Conservation (phyloP, 2,797 vertebrate genomes). For the Darevskia nairensis region DNA sequence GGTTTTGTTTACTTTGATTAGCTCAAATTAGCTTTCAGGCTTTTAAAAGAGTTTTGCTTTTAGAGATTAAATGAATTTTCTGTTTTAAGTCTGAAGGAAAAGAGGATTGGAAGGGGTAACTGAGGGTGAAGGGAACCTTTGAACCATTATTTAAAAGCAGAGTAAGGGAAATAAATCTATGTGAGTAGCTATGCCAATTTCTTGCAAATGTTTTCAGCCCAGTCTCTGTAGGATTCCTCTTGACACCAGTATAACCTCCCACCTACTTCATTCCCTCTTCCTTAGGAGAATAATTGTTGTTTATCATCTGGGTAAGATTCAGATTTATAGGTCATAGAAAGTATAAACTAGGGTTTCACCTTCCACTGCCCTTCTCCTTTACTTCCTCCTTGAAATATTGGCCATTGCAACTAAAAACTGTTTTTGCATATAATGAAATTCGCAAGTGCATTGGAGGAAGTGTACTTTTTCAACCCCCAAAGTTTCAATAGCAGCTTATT, state of each 20-base stretch:
- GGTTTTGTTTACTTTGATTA: neutral
- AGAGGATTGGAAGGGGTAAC: constrained; percentile 32
- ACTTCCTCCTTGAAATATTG: constrained; percentile 70
- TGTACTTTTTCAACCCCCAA: constrained; percentile 63
- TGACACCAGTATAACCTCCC: constrained; percentile 52
- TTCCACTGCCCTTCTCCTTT: constrained; percentile 63
- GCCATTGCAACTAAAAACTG: constrained; percentile 68
- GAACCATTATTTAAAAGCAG: constrained; percentile 41
- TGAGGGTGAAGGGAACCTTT: constrained; percentile 25
- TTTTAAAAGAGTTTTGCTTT: neutral
- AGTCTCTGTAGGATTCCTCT: constrained; percentile 49
- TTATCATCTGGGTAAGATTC: constrained; percentile 42
- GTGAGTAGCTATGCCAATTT: constrained; percentile 42
- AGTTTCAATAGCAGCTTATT: constrained; percentile 74
- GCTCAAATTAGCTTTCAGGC: neutral
- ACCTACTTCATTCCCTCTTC: constrained; percentile 44
- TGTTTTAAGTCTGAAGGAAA: neutral
- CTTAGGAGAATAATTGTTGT: constrained; percentile 45
- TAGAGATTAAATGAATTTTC: neutral
- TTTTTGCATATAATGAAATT: constrained; percentile 76
- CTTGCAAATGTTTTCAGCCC: constrained; percentile 58
- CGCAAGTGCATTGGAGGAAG: constrained; percentile 72
- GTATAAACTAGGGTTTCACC: constrained; percentile 70
- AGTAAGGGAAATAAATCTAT: constrained; percentile 56
- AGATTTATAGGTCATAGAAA: constrained; percentile 70